Base-by-base conservation (phyloP, 2,797 vertebrate species). In the Gallinago stenura region DNA sequence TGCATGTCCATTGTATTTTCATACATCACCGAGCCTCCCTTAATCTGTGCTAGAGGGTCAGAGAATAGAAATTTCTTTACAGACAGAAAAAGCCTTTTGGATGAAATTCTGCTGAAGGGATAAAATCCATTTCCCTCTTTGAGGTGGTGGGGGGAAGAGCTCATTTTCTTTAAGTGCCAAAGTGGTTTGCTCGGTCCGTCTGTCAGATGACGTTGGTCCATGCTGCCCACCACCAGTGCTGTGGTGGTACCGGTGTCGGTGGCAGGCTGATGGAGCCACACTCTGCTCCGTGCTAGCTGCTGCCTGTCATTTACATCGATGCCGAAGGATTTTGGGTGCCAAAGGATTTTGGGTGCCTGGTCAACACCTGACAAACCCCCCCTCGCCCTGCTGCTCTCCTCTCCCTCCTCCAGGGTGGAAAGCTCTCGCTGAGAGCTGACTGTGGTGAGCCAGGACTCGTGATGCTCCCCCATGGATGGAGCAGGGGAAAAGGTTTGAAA, bases 41-140 rank as follows among this genome's bases (percentile, higher is more conserved):
- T 87, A 78, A 95, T 92, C 76, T 83, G 87, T 85, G 69, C 84
- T 91, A 21, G 58, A 62, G 87, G 89, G 72, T 83, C 65, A 90
- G n/a, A 28, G 53, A 76, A 81, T 35, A 41, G 79, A 83, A 46
- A 33, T 37, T 37, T 37, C 35, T 37, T 37, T 37, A 37, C 35
- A 37, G 35, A 37, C 35, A 37, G 35, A 37, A 37, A 37, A 37
- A 10, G 35, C 35, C 35, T 37, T 37, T 37, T 37, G 35, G 35
- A 37, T 37, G 35, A 37, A 37, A 37, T 37, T 37, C 35, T 37
- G 35, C 35, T 86, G 84, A 83, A 95, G 72, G 79, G 69, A 89
- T 91, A 93, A 97, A 96, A 78, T 33, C 50, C 66, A 50, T 90
- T 94, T 92, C 31, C 22, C 20, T 93, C 57, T 89, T 82, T 5